Evolutionary conservation across 92 coral and sea anemone species (phyloP), one percentile per base, ranked within the genome.

Genomic region (Epizoanthus illoricatus): DNA sequence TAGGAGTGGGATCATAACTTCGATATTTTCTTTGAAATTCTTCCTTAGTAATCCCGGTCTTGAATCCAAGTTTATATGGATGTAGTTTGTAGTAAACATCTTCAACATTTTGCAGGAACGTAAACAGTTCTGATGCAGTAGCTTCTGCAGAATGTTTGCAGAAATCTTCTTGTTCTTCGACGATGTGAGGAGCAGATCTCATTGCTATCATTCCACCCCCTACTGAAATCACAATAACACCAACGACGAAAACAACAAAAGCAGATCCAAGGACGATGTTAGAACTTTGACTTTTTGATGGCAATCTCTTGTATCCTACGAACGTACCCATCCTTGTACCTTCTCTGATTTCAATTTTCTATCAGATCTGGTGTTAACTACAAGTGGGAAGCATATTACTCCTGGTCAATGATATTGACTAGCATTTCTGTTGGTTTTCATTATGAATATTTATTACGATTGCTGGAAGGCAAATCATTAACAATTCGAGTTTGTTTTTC

Each of bases 1-100:
- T 42, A 6, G 87, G 87, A 64, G 55, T 60, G 11, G 87, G 87
- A 43, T 84, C 69, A 33, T 40, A 84, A 8, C 83, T 33, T 23
- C 74, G 61, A 73, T 84, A 84, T 4, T 61, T 47, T 13, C 61
- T 66, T 17, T 16, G 24, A 49, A 80, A 45, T 18, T 19, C 75
- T 21, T 80, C 66, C 43, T 57, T 19, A n/a, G 58, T 68, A 5
- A 20, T 42, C 4, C 15, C n/a, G 3, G 59, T 68, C 28, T 63
- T 63, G 33, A 63, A 19, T 21, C 70, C 70, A 54, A 63, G 67
- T 63, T 63, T 63, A 63, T 63, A 63, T 19, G 67, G 36, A 63
- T 63, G 67, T 1, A 63, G 15, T 7, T 63, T 24, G 67, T 63
- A 63, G 28, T 63, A 63, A 19, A 63, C 10, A 63, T 63, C 67